Evolutionary conservation across 37 sponge, comb jelly and placozoan genomes (phyloP).

Genomic region (Cladorhizidae sp.): DNA sequence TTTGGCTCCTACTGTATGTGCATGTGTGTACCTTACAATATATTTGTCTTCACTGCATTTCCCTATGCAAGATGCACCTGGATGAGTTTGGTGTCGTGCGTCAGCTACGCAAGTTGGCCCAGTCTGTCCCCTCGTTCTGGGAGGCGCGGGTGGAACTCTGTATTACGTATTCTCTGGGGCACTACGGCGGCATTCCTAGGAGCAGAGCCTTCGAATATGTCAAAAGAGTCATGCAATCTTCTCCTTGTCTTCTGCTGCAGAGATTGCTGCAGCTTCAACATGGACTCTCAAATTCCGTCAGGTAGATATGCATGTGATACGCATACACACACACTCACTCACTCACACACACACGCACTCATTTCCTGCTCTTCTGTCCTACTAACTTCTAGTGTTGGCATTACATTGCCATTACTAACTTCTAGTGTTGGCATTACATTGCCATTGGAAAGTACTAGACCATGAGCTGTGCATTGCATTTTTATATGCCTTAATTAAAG

Average conservation of each 20-base stretch:
- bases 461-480: no score
- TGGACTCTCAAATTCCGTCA: conserved; percentile 37
- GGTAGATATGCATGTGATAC: conserved; percentile 11
- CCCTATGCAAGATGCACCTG: neutral
- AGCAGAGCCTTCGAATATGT: conserved; percentile 42
- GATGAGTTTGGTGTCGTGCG: conserved; percentile 36
- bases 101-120: conserved; percentile 31
- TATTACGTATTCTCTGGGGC: conserved; percentile 48
- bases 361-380: no score
- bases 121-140: neutral
- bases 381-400: no score
- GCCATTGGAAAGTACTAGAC: no score
- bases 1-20: no score
- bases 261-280: conserved; percentile 38
- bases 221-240: conserved; percentile 20
- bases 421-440: no score
- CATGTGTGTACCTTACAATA: no score
- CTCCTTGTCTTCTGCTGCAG: conserved; percentile 13
- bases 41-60: no score
- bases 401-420: no score
- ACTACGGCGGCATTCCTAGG: conserved; percentile 55
- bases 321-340: no score
- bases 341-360: no score
- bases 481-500: no score
- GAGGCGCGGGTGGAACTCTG: conserved; percentile 66